These are phyloP conservation scores for Eilema depressum DNA, from an alignment of 2,888 invertebrate genomes.

Conservation along the genomic window DNA sequence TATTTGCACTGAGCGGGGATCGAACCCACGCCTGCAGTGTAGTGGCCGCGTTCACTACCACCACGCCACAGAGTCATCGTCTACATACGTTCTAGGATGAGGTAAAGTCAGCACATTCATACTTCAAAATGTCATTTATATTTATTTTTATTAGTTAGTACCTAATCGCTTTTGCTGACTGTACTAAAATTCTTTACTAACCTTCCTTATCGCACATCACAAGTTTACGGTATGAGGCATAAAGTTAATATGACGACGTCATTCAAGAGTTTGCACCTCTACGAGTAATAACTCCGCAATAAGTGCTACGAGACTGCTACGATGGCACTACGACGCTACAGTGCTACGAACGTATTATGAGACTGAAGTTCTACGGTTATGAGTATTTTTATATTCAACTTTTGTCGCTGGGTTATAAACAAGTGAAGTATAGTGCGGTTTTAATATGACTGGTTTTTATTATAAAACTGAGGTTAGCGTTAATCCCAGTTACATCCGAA, in stretches of 20 bases:
- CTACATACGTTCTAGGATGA: no score
- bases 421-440: no score
- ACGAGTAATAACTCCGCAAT: conserved; percentile 34
- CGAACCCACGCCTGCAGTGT: no score
- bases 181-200: background rate
- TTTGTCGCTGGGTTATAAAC: no score
- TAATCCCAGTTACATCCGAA: no score
- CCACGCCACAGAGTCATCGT: no score
- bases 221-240: conserved; percentile 31
- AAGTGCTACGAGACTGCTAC: conserved; percentile 45
- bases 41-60: no score
- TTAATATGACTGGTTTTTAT: no score
- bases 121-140: no score
- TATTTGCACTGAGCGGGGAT: no score
- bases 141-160: background rate
- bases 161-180: background rate
- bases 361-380: conserved; percentile 2
- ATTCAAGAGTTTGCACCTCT: conserved; percentile 41
- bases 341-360: conserved; percentile 23
- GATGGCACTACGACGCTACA: conserved; percentile 25
- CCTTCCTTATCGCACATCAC: conserved; percentile 10
- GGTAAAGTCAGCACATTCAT: no score
- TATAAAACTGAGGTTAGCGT: no score
- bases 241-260: conserved; percentile 36
- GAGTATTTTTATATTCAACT: background rate